These are phyloP conservation scores for Macquaria ambigua DNA, from an alignment of 2,113 vertebrate species.

Conservation along the genomic window DNA sequence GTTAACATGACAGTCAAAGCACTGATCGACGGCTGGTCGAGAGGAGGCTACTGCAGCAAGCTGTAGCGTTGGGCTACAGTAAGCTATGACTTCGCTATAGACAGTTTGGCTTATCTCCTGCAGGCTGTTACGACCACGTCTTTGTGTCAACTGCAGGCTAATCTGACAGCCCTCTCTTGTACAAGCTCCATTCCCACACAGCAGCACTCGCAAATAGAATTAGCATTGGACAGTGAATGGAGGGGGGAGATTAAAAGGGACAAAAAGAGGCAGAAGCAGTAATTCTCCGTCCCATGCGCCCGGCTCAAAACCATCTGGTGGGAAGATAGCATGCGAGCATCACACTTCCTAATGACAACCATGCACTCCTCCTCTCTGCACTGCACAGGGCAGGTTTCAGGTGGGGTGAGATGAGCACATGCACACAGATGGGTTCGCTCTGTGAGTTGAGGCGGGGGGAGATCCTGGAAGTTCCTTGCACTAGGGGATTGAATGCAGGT, in stretches of 20 bases:
- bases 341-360: conserved; percentile 29
- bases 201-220: conserved; percentile 63
- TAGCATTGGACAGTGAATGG: conserved; percentile 56
- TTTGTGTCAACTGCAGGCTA: conserved; percentile 58
- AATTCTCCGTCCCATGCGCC: conserved; percentile 49
- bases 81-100: not conserved
- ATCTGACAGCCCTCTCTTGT: conserved; percentile 58
- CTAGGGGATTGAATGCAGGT: conserved; percentile 65
- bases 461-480: conserved; percentile 31
- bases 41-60: conserved; percentile 28
- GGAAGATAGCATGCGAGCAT: conserved; percentile 24
- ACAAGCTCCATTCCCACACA: conserved; percentile 45
- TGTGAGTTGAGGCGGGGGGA: not conserved
- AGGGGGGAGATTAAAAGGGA: conserved; percentile 48
- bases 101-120: conserved; percentile 30
- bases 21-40: conserved; percentile 57
- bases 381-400: conserved; percentile 36
- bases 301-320: conserved; percentile 52
- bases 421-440: conserved; percentile 35
- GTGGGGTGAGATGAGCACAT: conserved; percentile 24
- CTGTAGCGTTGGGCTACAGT: not conserved
- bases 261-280: conserved; percentile 36
- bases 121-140: conserved; percentile 31
- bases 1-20: conserved; percentile 50
- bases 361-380: not conserved